Conservation (phyloP, 2,888 invertebrate genomes). For the Actias luna region DNA sequence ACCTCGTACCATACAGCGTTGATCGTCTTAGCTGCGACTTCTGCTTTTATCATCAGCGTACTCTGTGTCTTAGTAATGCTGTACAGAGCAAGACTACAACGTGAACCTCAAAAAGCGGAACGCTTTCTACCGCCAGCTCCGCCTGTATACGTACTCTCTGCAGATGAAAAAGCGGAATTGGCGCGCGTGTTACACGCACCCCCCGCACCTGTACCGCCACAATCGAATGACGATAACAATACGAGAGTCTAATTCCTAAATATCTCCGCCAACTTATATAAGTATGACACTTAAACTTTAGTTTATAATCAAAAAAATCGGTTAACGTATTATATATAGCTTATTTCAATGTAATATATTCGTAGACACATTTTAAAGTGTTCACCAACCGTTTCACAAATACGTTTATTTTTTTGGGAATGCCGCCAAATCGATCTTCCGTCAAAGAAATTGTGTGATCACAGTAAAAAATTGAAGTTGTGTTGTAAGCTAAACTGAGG, state of each 20-base stretch:
- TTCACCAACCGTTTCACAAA: too few relatives aligned
- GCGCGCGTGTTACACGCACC: conserved; percentile 68
- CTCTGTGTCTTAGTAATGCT: conserved; percentile 88
- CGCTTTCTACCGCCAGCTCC: conserved; percentile 84
- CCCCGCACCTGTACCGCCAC: conserved; percentile 54
- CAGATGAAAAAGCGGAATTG: conserved; percentile 83
- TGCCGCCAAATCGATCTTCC: neutral
- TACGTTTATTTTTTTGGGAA: neutral
- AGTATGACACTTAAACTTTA: conserved; percentile 16
- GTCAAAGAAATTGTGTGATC: neutral
- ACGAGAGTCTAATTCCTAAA: conserved; percentile 50
- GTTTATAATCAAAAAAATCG: neutral
- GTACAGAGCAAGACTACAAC: conserved; percentile 82
- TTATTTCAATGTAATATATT: neutral
- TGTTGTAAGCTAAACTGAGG: neutral
- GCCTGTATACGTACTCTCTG: conserved; percentile 86
- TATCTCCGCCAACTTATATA: conserved; percentile 10
- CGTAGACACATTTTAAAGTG: neutral
- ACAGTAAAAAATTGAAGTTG: neutral
- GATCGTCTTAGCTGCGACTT: conserved; percentile 88
- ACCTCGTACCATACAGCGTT: conserved; percentile 89
- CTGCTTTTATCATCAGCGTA: conserved; percentile 90
- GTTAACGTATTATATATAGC: neutral
- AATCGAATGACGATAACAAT: conserved; percentile 43
- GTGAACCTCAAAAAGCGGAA: conserved; percentile 78